Conservation (phyloP, 2,113 vertebrate genomes). For the Desmodus rotundus region DNA sequence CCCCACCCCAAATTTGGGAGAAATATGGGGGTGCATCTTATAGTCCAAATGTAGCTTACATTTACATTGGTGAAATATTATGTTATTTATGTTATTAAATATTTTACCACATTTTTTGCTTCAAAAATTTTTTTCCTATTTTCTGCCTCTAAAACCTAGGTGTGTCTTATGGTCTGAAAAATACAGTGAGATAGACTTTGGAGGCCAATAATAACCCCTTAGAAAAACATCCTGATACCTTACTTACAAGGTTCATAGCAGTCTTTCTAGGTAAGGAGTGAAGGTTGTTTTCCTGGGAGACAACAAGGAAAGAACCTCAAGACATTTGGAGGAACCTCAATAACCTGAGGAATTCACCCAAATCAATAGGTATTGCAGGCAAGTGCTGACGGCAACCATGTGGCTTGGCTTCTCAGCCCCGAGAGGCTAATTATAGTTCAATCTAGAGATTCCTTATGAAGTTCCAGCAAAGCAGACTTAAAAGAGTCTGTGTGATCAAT, state of each 20-base stretch:
- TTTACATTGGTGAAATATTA: too few relatives aligned
- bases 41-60: too few relatives aligned
- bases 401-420: not conserved
- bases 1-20: too few relatives aligned
- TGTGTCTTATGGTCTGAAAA: too few relatives aligned
- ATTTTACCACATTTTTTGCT: too few relatives aligned
- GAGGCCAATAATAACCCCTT: not conserved
- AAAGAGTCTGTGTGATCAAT: not conserved
- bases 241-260: not conserved
- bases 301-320: too few relatives aligned
- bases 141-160: too few relatives aligned
- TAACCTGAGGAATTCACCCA: not conserved
- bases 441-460: too few relatives aligned
- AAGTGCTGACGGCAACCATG: not conserved
- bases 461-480: too few relatives aligned
- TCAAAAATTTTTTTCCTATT: too few relatives aligned
- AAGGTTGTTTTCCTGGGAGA: not conserved
- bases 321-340: not conserved
- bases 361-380: not conserved
- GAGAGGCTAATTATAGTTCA: not conserved
- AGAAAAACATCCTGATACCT: not conserved
- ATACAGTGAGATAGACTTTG: not conserved
- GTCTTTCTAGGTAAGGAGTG: not conserved
- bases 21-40: too few relatives aligned
- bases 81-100: too few relatives aligned